phyloP scores from a whole-genome alignment of 2,113 vertebrate genomes.

The Gorsachius goisagi region DNA sequence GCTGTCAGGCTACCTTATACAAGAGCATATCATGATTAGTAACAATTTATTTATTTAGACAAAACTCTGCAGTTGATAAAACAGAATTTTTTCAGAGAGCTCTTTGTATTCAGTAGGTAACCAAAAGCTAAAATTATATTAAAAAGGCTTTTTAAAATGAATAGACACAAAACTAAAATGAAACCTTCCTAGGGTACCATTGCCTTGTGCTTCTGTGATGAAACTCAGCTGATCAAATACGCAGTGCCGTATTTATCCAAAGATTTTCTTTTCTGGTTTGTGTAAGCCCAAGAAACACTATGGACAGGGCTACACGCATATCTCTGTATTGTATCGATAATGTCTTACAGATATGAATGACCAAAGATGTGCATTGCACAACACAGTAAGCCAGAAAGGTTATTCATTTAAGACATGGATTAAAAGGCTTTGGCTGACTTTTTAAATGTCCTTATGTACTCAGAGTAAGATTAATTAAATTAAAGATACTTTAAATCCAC shows the following conservation, averaged over 20 bases:
- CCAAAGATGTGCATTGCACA: accelerated
- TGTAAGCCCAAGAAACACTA: neutral
- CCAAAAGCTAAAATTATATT: neutral
- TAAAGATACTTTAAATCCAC: neutral
- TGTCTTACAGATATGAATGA: accelerated
- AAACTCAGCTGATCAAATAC: neutral
- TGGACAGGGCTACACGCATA: neutral
- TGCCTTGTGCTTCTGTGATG: neutral
- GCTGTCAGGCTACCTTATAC: accelerated
- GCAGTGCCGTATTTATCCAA: neutral
- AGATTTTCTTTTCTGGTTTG: neutral
- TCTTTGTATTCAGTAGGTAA: neutral
- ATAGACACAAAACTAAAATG: neutral
- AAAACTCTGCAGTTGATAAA: neutral
- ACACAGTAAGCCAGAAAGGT: neutral
- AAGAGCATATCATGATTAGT: no score
- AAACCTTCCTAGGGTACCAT: neutral
- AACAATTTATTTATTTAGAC: neutral
- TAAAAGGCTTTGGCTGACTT: neutral
- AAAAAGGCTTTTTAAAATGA: neutral
- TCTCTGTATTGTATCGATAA: no score
- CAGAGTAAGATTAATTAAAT: neutral
- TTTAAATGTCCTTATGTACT: neutral
- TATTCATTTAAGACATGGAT: neutral
- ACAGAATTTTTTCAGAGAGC: neutral